Conservation (phyloP, 2,888 invertebrate species). For the Atherix ibis region DNA sequence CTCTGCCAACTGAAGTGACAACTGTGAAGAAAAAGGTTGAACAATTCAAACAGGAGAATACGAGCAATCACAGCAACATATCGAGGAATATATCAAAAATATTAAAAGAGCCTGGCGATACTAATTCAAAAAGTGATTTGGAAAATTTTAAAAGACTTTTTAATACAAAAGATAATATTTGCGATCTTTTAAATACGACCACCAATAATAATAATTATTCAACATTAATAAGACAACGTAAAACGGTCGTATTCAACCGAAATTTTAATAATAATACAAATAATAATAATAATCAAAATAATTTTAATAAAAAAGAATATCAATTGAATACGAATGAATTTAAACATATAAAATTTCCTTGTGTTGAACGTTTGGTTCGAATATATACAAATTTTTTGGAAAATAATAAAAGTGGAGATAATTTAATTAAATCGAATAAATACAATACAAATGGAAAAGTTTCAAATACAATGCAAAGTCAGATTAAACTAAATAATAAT, state of each 20-base stretch:
- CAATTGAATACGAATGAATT: background rate
- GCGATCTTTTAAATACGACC: too few species aligned
- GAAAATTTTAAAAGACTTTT: too few species aligned
- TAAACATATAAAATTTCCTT: conserved; percentile 12
- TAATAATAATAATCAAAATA: background rate
- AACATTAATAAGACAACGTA: background rate
- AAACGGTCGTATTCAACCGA: background rate
- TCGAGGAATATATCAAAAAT: too few species aligned
- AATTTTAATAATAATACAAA: background rate
- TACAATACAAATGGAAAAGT: conserved; percentile 8
- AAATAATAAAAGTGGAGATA: conserved; percentile 11
- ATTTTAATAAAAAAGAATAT: background rate
- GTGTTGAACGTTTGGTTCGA: conserved; percentile 15
- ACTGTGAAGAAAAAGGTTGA: too few species aligned
- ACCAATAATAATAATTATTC: background rate
- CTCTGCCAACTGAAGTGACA: too few species aligned
- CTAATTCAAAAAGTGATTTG: too few species aligned
- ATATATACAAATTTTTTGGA: conserved; percentile 16
- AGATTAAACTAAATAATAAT: too few species aligned
- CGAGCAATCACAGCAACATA: too few species aligned
- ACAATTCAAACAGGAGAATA: too few species aligned
- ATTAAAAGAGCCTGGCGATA: too few species aligned
- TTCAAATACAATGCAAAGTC: background rate
- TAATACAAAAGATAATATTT: too few species aligned
- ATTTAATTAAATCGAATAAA: conserved; percentile 10